These are phyloP conservation scores for Bufotes viridis DNA, from an alignment of 2,797 vertebrate species.

Conservation along the genomic window DNA sequence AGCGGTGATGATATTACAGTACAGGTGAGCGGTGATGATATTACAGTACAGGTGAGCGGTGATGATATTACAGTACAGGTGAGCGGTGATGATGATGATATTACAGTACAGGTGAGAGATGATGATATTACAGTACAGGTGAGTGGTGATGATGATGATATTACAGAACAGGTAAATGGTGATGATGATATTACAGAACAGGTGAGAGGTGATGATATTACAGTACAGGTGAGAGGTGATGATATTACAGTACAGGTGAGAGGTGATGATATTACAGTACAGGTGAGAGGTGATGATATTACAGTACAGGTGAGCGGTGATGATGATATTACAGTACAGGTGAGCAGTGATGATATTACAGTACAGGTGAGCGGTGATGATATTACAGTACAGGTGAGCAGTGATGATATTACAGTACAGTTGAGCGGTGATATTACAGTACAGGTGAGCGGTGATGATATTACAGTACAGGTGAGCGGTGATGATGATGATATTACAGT, in stretches of 20 bases:
- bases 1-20: background rate
- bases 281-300: background rate
- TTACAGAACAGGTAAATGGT: background rate
- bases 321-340: background rate
- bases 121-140: background rate
- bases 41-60: background rate
- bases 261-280: background rate
- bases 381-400: background rate
- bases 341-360: slow-evolving; percentile 2
- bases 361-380: background rate
- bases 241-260: background rate
- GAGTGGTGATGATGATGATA: too few species aligned
- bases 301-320: background rate
- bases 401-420: background rate
- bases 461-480: background rate
- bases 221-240: background rate
- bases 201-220: background rate
- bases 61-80: background rate
- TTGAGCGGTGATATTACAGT: background rate
- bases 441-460: background rate
- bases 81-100: background rate
- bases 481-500: background rate
- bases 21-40: background rate
- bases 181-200: background rate
- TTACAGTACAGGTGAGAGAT: background rate